A percentile compares a stretch with the other conserved stretches of the same genome.
phyloP scores from a whole-genome alignment of 2,888 invertebrate genomes.

The Xestia xanthographa region DNA sequence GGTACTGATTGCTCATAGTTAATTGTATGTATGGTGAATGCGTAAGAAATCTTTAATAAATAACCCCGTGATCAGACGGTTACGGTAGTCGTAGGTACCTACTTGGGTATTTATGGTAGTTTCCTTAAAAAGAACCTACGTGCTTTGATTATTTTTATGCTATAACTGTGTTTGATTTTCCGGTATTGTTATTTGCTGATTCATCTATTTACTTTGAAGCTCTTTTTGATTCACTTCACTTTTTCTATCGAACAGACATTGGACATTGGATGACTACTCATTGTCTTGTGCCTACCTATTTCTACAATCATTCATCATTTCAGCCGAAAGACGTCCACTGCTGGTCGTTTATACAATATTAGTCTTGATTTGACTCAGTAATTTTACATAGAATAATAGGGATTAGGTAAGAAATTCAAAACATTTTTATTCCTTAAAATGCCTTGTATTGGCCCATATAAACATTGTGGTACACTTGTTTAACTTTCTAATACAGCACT shows the following conservation, averaged over 20 bases:
- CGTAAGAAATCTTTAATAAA: conserved; percentile 25
- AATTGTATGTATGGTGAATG: not conserved
- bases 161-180: conserved; percentile 22
- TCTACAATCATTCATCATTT: too few species aligned
- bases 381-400: not conserved
- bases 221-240: conserved; percentile 14
- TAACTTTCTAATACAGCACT: too few species aligned
- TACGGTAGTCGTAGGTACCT: conserved; percentile 1
- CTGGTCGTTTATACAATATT: too few species aligned
- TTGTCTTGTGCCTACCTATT: not conserved
- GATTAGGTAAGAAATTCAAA: too few species aligned
- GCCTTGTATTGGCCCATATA: too few species aligned
- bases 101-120: not conserved
- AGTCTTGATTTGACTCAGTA: not conserved
- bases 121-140: conserved; percentile 34
- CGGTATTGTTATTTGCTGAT: conserved; percentile 18
- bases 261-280: not conserved
- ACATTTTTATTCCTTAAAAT: too few species aligned
- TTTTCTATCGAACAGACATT: conserved; percentile 7
- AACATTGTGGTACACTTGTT: too few species aligned
- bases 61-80: not conserved
- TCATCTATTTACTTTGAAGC: conserved; percentile 2
- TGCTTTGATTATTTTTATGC: conserved; percentile 23
- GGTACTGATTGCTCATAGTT: conserved; percentile 4
- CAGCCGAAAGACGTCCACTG: too few species aligned